These are phyloP conservation scores for Drosophila gunungcola DNA, from an alignment of 1,140 invertebrate genomes.

Conservation along the genomic window DNA sequence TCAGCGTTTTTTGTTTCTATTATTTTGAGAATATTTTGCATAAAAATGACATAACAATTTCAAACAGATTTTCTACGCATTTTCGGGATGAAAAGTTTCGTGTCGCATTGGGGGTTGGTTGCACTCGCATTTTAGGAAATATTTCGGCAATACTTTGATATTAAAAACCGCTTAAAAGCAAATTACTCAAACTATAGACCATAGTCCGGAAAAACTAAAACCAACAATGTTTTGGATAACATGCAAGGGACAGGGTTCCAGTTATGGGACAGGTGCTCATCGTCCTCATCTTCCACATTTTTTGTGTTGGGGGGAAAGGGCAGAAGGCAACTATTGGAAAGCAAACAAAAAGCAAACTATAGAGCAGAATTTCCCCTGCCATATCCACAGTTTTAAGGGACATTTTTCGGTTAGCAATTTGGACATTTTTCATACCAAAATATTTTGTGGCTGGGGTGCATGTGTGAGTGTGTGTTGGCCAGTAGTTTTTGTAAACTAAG, in stretches of 20 bases:
- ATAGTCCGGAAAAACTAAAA: constrained; percentile 45
- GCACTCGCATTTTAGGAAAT: constrained; percentile 40
- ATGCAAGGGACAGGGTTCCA: constrained; percentile 26
- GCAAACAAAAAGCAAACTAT: constrained; percentile 58
- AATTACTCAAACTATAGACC: constrained; percentile 66
- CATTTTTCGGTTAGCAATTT: constrained; percentile 63
- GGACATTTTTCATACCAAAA: constrained; percentile 65
- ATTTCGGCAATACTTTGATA: constrained; percentile 70
- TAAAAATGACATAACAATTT: constrained; percentile 80
- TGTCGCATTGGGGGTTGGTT: constrained; percentile 6
- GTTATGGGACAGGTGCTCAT: constrained; percentile 49
- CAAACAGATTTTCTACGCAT: constrained; percentile 72
- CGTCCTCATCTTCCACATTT: constrained; percentile 1
- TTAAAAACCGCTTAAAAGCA: constrained; percentile 75
- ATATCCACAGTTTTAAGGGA: constrained; percentile 24
- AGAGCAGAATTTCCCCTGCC: constrained; percentile 6
- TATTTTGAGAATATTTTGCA: constrained; percentile 66
- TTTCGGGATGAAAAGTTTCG: constrained; percentile 47
- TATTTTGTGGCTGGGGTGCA: constrained; percentile 39
- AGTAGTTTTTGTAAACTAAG: constrained; percentile 62
- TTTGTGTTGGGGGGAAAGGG: neutral
- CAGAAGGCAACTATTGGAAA: constrained; percentile 50
- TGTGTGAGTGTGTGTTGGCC: neutral
- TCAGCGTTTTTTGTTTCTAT: constrained; percentile 28
- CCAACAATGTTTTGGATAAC: constrained; percentile 53